These are phyloP conservation scores for Bacillus rossius DNA, from an alignment of 1,140 invertebrate genomes.

Conservation along the genomic window DNA sequence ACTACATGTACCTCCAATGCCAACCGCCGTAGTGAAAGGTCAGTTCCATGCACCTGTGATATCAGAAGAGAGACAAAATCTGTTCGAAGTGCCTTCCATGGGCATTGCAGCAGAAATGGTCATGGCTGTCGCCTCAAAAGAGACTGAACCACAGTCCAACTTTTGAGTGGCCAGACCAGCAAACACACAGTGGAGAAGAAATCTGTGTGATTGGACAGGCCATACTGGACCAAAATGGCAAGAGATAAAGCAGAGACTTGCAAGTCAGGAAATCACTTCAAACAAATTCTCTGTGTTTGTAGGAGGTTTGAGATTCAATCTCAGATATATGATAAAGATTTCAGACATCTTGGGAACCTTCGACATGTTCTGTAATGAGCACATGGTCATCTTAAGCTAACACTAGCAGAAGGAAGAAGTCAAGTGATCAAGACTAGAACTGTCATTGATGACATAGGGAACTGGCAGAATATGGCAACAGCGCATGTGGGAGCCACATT, in stretches of 20 bases:
- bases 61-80: slow-evolving; percentile 23
- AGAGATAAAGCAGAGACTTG: slow-evolving; percentile 21
- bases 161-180: slow-evolving; percentile 20
- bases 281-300: slow-evolving; percentile 20
- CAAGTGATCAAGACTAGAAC: no score
- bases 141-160: slow-evolving; percentile 20
- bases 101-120: slow-evolving; percentile 29
- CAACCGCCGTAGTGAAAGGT: slow-evolving; percentile 19
- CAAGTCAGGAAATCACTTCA: slow-evolving; percentile 20
- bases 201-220: slow-evolving; percentile 15
- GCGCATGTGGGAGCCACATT: no score
- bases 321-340: slow-evolving; percentile 19
- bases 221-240: slow-evolving; percentile 22
- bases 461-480: no score
- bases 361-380: slow-evolving; percentile 20
- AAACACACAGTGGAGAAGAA: slow-evolving; percentile 11
- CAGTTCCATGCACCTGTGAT: slow-evolving; percentile 25
- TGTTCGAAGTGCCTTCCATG: slow-evolving; percentile 29
- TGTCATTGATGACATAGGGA: no score
- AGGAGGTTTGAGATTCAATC: slow-evolving; percentile 22
- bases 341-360: slow-evolving; percentile 21
- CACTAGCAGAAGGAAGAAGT: slow-evolving; percentile 11
- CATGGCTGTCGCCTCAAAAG: slow-evolving; percentile 1
- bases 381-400: slow-evolving; percentile 21
- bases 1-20: slow-evolving; percentile 19